Base-by-base conservation (phyloP, 2,113 vertebrate species). In the Forbesichthys papilliferus region DNA sequence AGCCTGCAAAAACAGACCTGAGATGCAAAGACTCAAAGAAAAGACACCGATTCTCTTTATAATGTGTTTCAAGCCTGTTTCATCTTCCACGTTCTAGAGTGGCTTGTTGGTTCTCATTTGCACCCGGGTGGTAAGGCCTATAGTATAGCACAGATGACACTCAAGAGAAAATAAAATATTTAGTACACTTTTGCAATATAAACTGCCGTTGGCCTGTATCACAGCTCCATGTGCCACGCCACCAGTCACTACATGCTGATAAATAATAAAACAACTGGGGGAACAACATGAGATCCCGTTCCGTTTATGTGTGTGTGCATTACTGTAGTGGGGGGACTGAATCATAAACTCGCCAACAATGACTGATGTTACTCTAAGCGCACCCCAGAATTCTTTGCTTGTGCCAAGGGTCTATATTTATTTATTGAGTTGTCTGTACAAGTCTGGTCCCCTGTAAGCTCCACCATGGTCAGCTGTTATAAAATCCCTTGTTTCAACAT, bases 141-240 rank as follows among this genome's bases (percentile, higher is more conserved):
- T 27, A 27, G 27, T 3, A 27, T 27, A 27, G 27, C 51, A 0
- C 48, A 69, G 46, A 20, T 58, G 68, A 71, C 51, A 69, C 80
- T 85, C 83, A 51, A 61, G 61, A 69, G 82, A 49, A 66, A 78
- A 85, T 90, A 47, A 84, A 90, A 89, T 87, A 91, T 91, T 90
- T 72, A 84, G 68, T 55, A 60, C 61, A 79, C 83, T 78, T 86
- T 91, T 87, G 71, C 74, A 64, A 86, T 75, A 87, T 90, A 89
- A 91, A 91, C 84, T 82, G 74, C 71, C 80, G 75, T 86, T 88
- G 82, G 84, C 77, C 81, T 68, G 83, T 84, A 88, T 87, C 73
- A 8, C 27, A 18, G 48, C 34, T 55, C 34, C 85, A 86, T 81
- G 75, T 87, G 84, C 81, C 36, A 5, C 74, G 69, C 69, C 56